Base-by-base conservation (phyloP, 2,888 invertebrate species). In the Phaedon cochleariae region DNA sequence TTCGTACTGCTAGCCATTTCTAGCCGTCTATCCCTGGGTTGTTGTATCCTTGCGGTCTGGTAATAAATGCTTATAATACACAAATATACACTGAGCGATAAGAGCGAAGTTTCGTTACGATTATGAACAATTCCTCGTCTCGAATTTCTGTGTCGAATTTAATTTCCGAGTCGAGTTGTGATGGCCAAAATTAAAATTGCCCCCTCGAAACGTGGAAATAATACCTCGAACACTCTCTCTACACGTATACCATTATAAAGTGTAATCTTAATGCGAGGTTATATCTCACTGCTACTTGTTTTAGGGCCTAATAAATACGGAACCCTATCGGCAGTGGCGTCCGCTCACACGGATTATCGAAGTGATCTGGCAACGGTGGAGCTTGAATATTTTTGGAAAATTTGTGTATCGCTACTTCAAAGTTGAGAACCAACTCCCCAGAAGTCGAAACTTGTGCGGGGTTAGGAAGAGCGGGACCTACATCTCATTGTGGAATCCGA, bases 221-320 rank as follows among this genome's bases (percentile, higher is more conserved):
- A 69, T 73, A 68, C 62, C 59, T 59, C 48, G 62, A 34, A 34
- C 6, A 34, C 41, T 41, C 15, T 69, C 65, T 74, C 64, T 73
- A 74, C 72, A 74, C 72, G 72, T 73, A 75, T 15, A 41, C 41
- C 72, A 74, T 73, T 76, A 76, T 75, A 74, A 73, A 76, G 70
- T 75, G 74, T 76, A 76, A 76, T 75, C 75, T 66, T 66, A 59
- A 66, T 62, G 62, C 59, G 59, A 29, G 51, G 57, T 62, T 66
- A 66, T 65, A 59, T 59, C 75, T 75, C 72, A 70, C 72, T 73
- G 72, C 70, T 73, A 62, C 62, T 66, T 66, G 66, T 62, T 66
- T 66, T 75, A 76, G 70, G 68, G 75, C 73, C 10, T 67, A 71
- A 75, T 76, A 73, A 76, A 73, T 71, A 70, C 67, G 67, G 37